Conservation (phyloP, 1,140 invertebrate genomes). For the Elymnias hypermnestra region DNA sequence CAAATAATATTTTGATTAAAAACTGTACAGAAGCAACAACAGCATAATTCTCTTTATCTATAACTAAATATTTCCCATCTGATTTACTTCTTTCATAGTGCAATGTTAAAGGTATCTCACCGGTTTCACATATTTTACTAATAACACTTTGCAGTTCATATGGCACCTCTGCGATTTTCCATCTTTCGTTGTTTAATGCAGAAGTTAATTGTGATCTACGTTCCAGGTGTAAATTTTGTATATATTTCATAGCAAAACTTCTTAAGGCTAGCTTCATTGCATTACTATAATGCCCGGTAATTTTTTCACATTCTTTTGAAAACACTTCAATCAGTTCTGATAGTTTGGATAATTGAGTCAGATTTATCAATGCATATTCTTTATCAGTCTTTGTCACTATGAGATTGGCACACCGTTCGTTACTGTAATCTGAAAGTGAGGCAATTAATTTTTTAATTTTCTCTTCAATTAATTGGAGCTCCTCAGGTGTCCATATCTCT, state of each 20-base stretch:
- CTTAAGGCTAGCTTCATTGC: slow-evolving; percentile 89
- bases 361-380: slow-evolving; percentile 79
- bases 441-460: slow-evolving; percentile 87
- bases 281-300: slow-evolving; percentile 88
- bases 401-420: slow-evolving; percentile 92
- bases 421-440: slow-evolving; percentile 92
- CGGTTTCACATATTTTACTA: slow-evolving; percentile 80
- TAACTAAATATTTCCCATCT: slow-evolving; percentile 78
- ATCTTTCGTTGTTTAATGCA: slow-evolving; percentile 93
- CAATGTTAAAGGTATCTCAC: slow-evolving; percentile 67
- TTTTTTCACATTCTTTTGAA: slow-evolving; percentile 83
- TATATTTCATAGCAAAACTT: slow-evolving; percentile 92
- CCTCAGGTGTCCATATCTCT: slow-evolving; percentile 82
- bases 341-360: slow-evolving; percentile 87
- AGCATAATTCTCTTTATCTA: slow-evolving; percentile 89
- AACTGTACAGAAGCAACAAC: slow-evolving; percentile 91
- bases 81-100: slow-evolving; percentile 51
- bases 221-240: slow-evolving; percentile 93
- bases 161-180: slow-evolving; percentile 95
- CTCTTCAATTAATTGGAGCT: slow-evolving; percentile 80
- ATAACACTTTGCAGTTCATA: slow-evolving; percentile 90
- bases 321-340: slow-evolving; percentile 88
- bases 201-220: slow-evolving; percentile 89
- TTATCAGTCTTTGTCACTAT: slow-evolving; percentile 85
- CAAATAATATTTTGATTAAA: slow-evolving; percentile 90